A percentile compares a stretch with the other conserved stretches of the same genome.
Conservation (phyloP, 2,113 vertebrate genomes). For the Limnothrissa miodon region DNA sequence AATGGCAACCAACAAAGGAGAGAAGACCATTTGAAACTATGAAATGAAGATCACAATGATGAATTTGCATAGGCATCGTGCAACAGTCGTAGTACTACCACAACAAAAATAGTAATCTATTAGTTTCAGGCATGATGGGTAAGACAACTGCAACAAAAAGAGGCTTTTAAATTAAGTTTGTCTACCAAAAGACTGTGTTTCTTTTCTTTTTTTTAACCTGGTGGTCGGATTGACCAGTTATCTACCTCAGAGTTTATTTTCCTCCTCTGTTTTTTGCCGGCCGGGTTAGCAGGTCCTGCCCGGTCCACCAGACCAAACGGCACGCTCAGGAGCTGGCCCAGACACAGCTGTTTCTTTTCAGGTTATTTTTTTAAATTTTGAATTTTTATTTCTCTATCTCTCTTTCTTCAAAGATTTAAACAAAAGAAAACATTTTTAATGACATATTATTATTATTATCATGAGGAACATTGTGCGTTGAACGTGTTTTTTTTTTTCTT, state of each 20-base stretch:
- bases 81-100: slow-evolving; percentile 52
- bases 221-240: slow-evolving; percentile 92
- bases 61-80: slow-evolving; percentile 64
- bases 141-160: neutral
- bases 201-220: slow-evolving; percentile 92
- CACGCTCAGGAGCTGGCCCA: slow-evolving; percentile 92
- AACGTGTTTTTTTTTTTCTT: slow-evolving; percentile 69
- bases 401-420: slow-evolving; percentile 49
- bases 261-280: slow-evolving; percentile 82
- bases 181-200: slow-evolving; percentile 85
- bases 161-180: slow-evolving; percentile 79
- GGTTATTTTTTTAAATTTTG: slow-evolving; percentile 82
- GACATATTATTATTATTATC: slow-evolving; percentile 64
- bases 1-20: slow-evolving; percentile 59
- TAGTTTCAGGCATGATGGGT: slow-evolving; percentile 55
- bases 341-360: slow-evolving; percentile 80
- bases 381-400: slow-evolving; percentile 65
- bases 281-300: slow-evolving; percentile 95
- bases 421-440: slow-evolving; percentile 62
- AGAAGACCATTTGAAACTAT: slow-evolving; percentile 77
- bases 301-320: slow-evolving; percentile 95
- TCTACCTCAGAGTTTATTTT: slow-evolving; percentile 97
- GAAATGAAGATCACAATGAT: slow-evolving; percentile 69
- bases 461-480: slow-evolving; percentile 59
- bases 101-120: slow-evolving; percentile 62